Base-by-base conservation (phyloP, 64 coral and sea anemone species). In the Montipora foliosa region DNA sequence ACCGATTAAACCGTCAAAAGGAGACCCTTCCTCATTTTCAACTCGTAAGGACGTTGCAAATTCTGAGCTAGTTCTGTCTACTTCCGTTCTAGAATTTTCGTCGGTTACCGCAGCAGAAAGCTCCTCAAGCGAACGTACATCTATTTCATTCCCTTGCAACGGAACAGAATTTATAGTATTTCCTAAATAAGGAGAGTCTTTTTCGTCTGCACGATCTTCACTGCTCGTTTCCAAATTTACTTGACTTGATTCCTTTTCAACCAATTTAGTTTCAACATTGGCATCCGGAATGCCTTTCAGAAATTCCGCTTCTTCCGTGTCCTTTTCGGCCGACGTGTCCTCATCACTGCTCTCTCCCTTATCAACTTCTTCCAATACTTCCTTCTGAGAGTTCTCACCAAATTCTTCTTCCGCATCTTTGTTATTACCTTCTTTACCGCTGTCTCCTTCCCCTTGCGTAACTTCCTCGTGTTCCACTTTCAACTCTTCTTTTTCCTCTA, bases 41-140 rank as follows among this genome's bases (percentile, higher is more conserved):
- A 74, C 74, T 9, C 44, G 24, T 25, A 77, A 29, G 55, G 49
- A 66, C 15, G 79, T 25, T 67, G 47, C 53, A 8, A 58, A 50
- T 70, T 90, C 89, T 11, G 77, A 81, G 45, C 75, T 67, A 62
- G 89, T 47, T 64, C 25, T 59, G n/a, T 89, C 87, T 79, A 76
- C 25, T 47, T 88, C 84, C 74, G 46, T 59, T 60, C 58, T 79
- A 77, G 64, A 47, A 64, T 46, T 14, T 21, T 82, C 82, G 5
- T 86, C 46, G 4, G 46, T 45, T 86, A 66, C 66, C n/a, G 48
- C 66, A 19, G 66, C 82, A 50, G 82, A 71, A 71, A 72, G 82
- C 11, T 86, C 82, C 15, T 86, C 82, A 21, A 86, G 47, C 17
- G 82, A 86, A 86, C 50, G 87, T 61, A 89, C 87, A 78, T 77